Conservation (phyloP, 2,888 invertebrate species). For the Empis stercorea region DNA sequence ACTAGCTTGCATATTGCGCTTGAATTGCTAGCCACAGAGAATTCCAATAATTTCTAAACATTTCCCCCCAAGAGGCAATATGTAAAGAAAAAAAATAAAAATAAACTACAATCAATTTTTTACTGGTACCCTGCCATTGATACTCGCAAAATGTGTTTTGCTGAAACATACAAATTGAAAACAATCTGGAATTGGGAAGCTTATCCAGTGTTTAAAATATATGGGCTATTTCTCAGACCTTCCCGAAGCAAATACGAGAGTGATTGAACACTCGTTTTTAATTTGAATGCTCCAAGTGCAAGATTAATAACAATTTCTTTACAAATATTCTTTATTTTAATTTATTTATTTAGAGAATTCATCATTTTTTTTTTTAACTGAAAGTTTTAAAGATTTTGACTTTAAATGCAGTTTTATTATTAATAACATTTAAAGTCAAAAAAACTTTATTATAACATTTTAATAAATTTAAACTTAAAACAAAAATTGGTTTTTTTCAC, state of each 20-base stretch:
- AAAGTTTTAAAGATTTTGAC: no score
- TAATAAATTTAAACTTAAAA: no score
- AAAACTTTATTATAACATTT: no score
- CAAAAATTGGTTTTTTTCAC: conserved; percentile 2
- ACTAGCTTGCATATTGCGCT: conserved; percentile 10
- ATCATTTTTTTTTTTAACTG: no score
- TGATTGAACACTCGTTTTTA: conserved; percentile 6
- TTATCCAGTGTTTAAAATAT: no score
- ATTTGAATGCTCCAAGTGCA: conserved; percentile 6
- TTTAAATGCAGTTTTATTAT: no score
- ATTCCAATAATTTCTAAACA: background rate
- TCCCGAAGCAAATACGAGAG: conserved; percentile 1
- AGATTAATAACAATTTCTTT: conserved; percentile 6
- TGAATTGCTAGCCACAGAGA: conserved; percentile 7
- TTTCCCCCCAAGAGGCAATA: background rate
- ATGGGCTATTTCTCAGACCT: conserved; percentile 7
- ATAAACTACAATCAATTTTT: conserved; percentile 4
- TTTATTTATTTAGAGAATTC: background rate
- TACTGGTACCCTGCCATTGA: conserved; percentile 6
- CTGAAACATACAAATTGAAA: conserved; percentile 5
- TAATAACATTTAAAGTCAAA: background rate
- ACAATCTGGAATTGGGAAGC: no score
- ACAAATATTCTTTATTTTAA: background rate
- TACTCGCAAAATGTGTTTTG: conserved; percentile 5
- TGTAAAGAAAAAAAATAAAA: background rate